A percentile compares a stretch with the other conserved stretches of the same genome.
Conservation (phyloP, 2,888 invertebrate species). For the Drosophila sordidapex region DNA sequence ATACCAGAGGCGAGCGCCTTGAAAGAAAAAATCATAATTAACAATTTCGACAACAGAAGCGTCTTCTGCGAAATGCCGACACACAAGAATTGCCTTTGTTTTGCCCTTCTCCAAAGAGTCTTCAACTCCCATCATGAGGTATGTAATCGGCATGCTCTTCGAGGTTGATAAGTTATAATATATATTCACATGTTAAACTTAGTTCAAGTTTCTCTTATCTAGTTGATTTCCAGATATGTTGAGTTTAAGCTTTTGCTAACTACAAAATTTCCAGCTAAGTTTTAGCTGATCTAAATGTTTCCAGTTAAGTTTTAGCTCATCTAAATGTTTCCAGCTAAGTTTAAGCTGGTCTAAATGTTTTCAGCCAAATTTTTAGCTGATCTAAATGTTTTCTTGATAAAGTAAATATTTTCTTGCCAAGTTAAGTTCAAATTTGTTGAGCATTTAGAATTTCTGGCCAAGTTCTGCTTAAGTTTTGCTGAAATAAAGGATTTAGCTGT, state of each 20-base stretch:
- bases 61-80: constrained; percentile 69
- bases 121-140: neutral
- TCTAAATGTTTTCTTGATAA: neutral
- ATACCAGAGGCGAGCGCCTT: constrained; percentile 19
- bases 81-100: constrained; percentile 17
- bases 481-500: rapidly evolving
- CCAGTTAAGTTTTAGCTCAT: too few species aligned
- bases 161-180: neutral
- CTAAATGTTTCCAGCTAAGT: neutral
- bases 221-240: too few species aligned
- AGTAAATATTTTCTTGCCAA: rapidly evolving
- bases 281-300: neutral
- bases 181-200: neutral
- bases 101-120: neutral
- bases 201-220: neutral
- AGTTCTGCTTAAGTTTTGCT: neutral
- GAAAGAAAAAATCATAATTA: constrained; percentile 72
- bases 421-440: neutral
- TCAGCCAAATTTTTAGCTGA: neutral
- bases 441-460: neutral
- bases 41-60: constrained; percentile 61
- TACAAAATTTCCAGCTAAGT: neutral
- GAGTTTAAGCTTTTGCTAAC: neutral
- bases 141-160: neutral
- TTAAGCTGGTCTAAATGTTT: neutral